Evolutionary conservation across 2,888 invertebrate species (phyloP).

Genomic region (Parnassius apollo): DNA sequence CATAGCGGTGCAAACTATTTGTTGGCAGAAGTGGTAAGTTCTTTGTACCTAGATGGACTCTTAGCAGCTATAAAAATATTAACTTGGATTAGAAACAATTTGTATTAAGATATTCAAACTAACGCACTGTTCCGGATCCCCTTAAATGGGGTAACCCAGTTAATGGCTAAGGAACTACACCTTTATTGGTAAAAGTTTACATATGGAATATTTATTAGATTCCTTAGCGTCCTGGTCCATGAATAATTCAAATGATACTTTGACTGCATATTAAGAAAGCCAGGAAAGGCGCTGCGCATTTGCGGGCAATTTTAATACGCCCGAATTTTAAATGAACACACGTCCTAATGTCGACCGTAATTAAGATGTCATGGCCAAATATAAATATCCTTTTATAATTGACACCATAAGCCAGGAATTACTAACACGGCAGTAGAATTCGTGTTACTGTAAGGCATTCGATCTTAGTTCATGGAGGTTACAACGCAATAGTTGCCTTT

Average conservation of each 20-base stretch:
- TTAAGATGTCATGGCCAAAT: conserved; percentile 5
- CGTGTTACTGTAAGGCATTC: too few relatives aligned
- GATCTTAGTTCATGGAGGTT: too few relatives aligned
- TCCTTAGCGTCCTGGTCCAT: conserved; percentile 14
- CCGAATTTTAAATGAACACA: conserved; percentile 33
- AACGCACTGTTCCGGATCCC: conserved; percentile 13
- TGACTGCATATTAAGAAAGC: conserved; percentile 25
- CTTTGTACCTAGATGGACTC: too few relatives aligned
- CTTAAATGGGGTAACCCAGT: conserved; percentile 17
- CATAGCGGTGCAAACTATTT: too few relatives aligned
- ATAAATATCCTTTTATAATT: not conserved
- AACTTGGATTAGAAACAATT: too few relatives aligned
- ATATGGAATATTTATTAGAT: conserved; percentile 23
- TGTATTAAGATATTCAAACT: not conserved
- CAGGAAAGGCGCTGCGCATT: conserved; percentile 34
- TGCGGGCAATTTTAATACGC: conserved; percentile 29
- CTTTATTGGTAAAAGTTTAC: conserved; percentile 15
- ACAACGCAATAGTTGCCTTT: too few relatives aligned
- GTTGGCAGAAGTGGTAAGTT: too few relatives aligned
- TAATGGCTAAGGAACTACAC: conserved; percentile 22
- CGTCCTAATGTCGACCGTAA: conserved; percentile 27
- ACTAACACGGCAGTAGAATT: too few relatives aligned
- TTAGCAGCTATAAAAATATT: too few relatives aligned
- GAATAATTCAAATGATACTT: conserved; percentile 23
- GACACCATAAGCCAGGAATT: too few relatives aligned